A percentile compares a stretch with the other conserved stretches of the same genome.
phyloP scores from a whole-genome alignment of 2,888 invertebrate genomes.

The Drosophila dives region DNA sequence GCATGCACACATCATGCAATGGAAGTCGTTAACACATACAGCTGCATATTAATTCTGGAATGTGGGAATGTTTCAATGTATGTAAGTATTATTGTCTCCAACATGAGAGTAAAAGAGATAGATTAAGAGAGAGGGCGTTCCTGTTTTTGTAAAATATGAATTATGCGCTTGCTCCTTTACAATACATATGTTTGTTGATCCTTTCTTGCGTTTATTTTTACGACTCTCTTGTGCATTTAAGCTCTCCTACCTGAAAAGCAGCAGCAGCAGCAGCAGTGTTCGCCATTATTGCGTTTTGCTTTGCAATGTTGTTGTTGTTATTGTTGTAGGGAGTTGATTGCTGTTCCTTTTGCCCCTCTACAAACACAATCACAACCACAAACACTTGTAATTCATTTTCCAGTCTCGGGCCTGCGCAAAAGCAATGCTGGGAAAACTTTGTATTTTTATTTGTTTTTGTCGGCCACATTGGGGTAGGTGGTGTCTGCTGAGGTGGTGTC shows the following conservation, averaged over 20 bases:
- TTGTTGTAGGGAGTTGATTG: conserved; percentile 38
- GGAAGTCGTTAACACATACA: conserved; percentile 16
- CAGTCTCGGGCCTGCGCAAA: conserved; percentile 76
- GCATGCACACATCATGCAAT: conserved; percentile 9
- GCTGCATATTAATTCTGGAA: conserved; percentile 17
- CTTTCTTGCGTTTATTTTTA: conserved; percentile 50
- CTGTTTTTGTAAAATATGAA: conserved; percentile 62
- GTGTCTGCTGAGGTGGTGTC: conserved; percentile 31
- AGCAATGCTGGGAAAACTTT: conserved; percentile 53
- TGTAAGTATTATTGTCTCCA: conserved; percentile 33
- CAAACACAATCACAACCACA: conserved; percentile 11
- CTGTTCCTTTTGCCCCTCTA: conserved; percentile 30
- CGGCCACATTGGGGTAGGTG: conserved; percentile 65
- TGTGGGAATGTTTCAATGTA: conserved; percentile 11
- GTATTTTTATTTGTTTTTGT: conserved; percentile 16
- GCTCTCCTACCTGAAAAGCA: conserved; percentile 39
- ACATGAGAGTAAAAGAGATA: conserved; percentile 6
- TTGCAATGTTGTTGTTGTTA: conserved; percentile 22
- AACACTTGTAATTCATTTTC: conserved; percentile 67
- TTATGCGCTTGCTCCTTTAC: conserved; percentile 62
- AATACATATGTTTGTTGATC: conserved; percentile 17
- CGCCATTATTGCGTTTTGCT: conserved; percentile 44
- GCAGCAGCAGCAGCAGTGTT: conserved; percentile 16
- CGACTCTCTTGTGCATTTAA: conserved; percentile 27
- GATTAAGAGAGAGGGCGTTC: conserved; percentile 52